phyloP scores from a whole-genome alignment of 2,113 vertebrate species.

The Chloropsis hardwickii region DNA sequence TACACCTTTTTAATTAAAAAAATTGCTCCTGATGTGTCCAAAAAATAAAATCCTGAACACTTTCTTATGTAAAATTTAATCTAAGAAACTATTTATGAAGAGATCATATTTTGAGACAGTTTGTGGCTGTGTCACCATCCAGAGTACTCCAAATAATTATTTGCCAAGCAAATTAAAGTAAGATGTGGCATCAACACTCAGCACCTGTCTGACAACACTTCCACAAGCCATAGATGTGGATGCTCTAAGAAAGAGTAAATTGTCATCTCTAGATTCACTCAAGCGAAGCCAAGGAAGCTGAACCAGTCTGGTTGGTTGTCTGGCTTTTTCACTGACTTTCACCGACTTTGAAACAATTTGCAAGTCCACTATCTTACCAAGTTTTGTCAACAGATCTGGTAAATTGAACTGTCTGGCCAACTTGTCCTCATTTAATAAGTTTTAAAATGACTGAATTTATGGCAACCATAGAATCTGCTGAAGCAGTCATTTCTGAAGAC shows the following conservation, averaged over 20 bases:
- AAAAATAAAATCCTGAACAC: neutral
- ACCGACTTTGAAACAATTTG: neutral
- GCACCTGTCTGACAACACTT: accelerated
- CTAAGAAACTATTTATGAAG: neutral
- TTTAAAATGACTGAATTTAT: neutral
- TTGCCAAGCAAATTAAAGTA: neutral
- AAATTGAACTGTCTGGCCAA: neutral
- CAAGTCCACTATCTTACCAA: neutral
- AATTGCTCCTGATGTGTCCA: neutral
- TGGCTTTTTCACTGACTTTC: neutral
- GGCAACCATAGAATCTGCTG: neutral
- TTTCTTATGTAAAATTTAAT: neutral
- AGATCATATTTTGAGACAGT: neutral
- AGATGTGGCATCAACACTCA: neutral
- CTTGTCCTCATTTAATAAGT: neutral
- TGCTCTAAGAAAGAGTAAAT: neutral
- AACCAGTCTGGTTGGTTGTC: neutral
- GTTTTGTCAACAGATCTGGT: neutral
- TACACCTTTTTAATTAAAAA: neutral
- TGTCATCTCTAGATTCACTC: neutral
- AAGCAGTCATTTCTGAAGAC: neutral
- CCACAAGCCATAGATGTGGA: neutral
- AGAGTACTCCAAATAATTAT: neutral
- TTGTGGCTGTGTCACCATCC: neutral
- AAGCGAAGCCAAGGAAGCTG: neutral